Base-by-base conservation (phyloP, 2,113 vertebrate genomes). In the Phylloscopus trochiloides region DNA sequence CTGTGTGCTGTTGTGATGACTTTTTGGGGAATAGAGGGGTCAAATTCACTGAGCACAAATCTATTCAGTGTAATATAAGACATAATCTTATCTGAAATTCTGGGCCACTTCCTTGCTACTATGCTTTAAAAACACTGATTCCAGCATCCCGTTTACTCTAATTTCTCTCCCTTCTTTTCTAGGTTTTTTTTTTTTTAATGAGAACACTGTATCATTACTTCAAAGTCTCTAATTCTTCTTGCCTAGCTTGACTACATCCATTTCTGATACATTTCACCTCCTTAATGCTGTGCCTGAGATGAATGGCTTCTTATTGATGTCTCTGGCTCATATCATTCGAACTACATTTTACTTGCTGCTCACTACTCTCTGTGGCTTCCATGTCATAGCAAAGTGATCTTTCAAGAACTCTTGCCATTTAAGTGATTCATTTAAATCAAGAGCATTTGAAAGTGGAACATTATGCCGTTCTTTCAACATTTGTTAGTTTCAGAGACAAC, bases 371-470 rank as follows among this genome's bases (percentile, higher is more conserved):
- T 80, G 74, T 68, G 58, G 76, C 52, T 94, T 66, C 59, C 75
- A 43, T 62, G 76, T 89, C 85, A 95, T 50, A 89, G 70, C 66
- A 94, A 97, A 97, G 72, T 87, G 82, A 94, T 95, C 63, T 94
- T 97, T 95, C 88, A 97, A 76, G 80, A 95, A 76, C 48, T 83
- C 59, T 92, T 94, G 92, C 83, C 19, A 92, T 91, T 95, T 91
- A 85, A 89, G 92, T 87, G 51, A 95, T 95, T 91, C 25, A 91
- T 75, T 88, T 91, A 88, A 90, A 96, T 95, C 45, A 84, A 90
- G 42, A 88, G 54, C 79, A 83, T 84, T 61, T 91, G 66, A 63
- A 96, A 93, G 79, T 72, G 87, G 54, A 93, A 77, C 4, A 24
- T 78, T 80, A 90, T 84, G 48, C 50, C 78, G 71, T 86, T 93